A percentile compares a stretch with the other conserved stretches of the same genome.
phyloP scores from a whole-genome alignment of 2,797 vertebrate species.

The Chiroxiphia lanceolata region DNA sequence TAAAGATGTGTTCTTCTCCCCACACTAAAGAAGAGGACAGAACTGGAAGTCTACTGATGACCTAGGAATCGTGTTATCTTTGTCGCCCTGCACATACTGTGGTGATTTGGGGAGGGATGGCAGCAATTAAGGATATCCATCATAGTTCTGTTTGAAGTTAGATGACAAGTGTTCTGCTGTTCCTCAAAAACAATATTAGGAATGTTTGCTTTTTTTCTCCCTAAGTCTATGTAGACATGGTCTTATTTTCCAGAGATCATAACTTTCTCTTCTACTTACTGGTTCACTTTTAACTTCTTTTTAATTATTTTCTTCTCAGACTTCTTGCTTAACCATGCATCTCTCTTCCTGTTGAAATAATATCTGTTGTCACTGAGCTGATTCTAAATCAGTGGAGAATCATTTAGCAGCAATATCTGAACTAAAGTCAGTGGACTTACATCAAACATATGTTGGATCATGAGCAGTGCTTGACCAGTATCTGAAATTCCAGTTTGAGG shows the following conservation, averaged over 20 bases:
- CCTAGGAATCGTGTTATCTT: background rate
- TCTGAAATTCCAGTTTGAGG: background rate
- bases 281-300: background rate
- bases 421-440: constrained; percentile 49
- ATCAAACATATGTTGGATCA: background rate
- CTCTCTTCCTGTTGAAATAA: background rate
- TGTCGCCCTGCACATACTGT: background rate
- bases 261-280: background rate
- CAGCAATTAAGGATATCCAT: constrained; percentile 9
- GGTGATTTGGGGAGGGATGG: background rate
- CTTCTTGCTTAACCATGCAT: background rate
- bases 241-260: background rate
- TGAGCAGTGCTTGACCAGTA: background rate
- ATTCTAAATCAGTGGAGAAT: background rate
- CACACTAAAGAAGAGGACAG: background rate
- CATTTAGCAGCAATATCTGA: background rate
- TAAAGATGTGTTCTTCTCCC: background rate
- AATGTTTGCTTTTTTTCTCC: background rate
- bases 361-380: background rate
- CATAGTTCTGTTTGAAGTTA: constrained; percentile 16
- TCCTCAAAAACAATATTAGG: background rate
- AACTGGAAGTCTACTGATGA: background rate
- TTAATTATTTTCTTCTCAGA: background rate
- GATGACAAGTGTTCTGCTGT: background rate
- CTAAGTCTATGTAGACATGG: background rate